Conservation (phyloP, 2,797 vertebrate species). For the Eleutherodactylus coqui region DNA sequence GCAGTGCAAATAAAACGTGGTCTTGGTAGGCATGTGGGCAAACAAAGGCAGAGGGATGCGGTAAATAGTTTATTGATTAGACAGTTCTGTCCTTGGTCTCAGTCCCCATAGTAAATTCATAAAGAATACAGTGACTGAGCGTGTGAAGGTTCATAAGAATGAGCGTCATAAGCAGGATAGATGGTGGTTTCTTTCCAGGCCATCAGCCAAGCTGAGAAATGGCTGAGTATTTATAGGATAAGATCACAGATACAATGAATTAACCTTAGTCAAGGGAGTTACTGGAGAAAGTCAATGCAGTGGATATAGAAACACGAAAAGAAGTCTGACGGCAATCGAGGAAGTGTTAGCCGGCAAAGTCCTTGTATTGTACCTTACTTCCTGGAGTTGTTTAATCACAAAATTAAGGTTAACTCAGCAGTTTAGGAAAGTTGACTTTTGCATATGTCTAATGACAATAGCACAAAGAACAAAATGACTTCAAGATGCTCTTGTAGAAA, state of each 20-base stretch:
- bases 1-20: slow-evolving; percentile 50
- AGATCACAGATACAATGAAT: slow-evolving; percentile 57
- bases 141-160: slow-evolving; percentile 46
- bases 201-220: slow-evolving; percentile 51
- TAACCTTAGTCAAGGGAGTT: slow-evolving; percentile 52
- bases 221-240: slow-evolving; percentile 52
- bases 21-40: slow-evolving; percentile 37
- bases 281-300: slow-evolving; percentile 44
- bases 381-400: neutral
- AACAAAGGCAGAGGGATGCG: slow-evolving; percentile 43
- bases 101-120: slow-evolving; percentile 47
- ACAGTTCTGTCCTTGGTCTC: slow-evolving; percentile 34
- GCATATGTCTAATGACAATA: neutral
- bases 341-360: neutral
- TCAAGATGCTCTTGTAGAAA: neutral
- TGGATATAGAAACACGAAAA: slow-evolving; percentile 28
- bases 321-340: neutral
- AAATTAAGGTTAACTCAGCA: neutral
- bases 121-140: slow-evolving; percentile 41
- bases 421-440: neutral
- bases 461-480: neutral
- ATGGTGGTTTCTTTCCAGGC: slow-evolving; percentile 55
- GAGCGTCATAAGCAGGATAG: slow-evolving; percentile 30
- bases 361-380: neutral
- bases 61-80: slow-evolving; percentile 62